A percentile compares a stretch with the other conserved stretches of the same genome.
phyloP scores from a whole-genome alignment of 2,113 vertebrate genomes.

The Coptodon bakossiorum region DNA sequence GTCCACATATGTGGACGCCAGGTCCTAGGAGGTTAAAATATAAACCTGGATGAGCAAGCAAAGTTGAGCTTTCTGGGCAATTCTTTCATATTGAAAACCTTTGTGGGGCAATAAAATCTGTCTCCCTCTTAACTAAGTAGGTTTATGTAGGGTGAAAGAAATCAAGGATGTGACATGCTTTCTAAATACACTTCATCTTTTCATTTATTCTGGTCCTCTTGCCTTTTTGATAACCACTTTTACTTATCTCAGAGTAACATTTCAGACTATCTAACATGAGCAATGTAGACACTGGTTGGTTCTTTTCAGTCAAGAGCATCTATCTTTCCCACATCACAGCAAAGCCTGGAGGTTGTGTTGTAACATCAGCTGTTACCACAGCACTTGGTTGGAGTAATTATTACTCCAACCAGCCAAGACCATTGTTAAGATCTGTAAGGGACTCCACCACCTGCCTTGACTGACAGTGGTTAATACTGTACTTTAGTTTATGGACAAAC shows the following conservation, averaged over 20 bases:
- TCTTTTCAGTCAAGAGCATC: neutral
- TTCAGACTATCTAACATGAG: neutral
- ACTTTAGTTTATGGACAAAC: neutral
- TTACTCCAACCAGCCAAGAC: neutral
- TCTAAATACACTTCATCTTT: neutral
- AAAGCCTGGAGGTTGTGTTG: neutral
- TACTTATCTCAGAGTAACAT: neutral
- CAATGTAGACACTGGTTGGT: neutral
- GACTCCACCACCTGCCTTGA: neutral
- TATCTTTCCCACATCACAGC: neutral
- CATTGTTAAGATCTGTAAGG: neutral
- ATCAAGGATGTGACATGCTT: neutral
- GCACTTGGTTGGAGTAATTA: neutral
- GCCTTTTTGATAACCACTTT: neutral
- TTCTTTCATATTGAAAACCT: neutral
- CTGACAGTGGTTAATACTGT: neutral
- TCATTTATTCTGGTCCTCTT: neutral
- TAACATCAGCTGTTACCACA: neutral
- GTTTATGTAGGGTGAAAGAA: neutral
- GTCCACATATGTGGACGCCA: no score
- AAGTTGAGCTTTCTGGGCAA: neutral
- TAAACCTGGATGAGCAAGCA: neutral
- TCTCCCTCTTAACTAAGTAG: neutral
- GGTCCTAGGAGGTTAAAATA: neutral
- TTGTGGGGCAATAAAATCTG: neutral